Percentiles rank a stretch among this genome's conserved stretches.
These are phyloP conservation scores for Poecilia latipinna DNA, from an alignment of 2,113 vertebrate genomes.

Conservation along the genomic window DNA sequence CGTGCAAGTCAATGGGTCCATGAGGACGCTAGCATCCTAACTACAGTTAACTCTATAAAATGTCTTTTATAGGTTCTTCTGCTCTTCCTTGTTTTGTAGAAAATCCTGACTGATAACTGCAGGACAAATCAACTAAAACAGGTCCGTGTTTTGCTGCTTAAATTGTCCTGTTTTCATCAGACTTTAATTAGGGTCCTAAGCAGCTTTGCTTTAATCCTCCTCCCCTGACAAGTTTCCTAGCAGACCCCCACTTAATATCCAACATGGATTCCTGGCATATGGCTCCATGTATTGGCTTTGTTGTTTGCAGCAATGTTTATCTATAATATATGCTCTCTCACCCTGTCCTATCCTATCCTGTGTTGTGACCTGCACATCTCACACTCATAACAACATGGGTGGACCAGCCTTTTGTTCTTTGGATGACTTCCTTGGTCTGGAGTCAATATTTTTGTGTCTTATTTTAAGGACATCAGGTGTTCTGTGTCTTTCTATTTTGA, in stretches of 20 bases:
- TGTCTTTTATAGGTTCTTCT: background rate
- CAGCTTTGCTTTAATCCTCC: constrained; percentile 68
- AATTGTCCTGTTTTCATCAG: constrained; percentile 39
- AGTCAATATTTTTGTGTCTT: background rate
- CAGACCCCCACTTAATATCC: constrained; percentile 59
- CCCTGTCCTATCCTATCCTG: background rate
- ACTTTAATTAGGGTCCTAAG: constrained; percentile 66
- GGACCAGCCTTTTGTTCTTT: background rate
- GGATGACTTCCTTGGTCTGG: constrained; percentile 12
- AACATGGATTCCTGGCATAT: constrained; percentile 61
- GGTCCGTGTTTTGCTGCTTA: constrained; percentile 8
- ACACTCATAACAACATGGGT: background rate
- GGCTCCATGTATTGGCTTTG: constrained; percentile 65
- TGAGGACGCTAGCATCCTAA: too few relatives aligned
- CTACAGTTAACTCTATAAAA: background rate
- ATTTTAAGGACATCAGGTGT: background rate
- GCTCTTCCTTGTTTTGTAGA: background rate
- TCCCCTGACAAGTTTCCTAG: constrained; percentile 53
- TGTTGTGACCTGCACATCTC: background rate
- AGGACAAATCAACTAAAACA: background rate
- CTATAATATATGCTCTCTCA: constrained; percentile 41
- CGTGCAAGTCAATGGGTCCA: too few relatives aligned
- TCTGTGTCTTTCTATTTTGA: constrained; percentile 57
- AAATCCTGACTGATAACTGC: background rate
- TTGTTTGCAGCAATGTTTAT: constrained; percentile 43